Percentiles rank a stretch among this genome's conserved stretches.
These are phyloP conservation scores for Caenorhabditis sp. DNA, from an alignment of 2,888 invertebrate species.

Conservation along the genomic window DNA sequence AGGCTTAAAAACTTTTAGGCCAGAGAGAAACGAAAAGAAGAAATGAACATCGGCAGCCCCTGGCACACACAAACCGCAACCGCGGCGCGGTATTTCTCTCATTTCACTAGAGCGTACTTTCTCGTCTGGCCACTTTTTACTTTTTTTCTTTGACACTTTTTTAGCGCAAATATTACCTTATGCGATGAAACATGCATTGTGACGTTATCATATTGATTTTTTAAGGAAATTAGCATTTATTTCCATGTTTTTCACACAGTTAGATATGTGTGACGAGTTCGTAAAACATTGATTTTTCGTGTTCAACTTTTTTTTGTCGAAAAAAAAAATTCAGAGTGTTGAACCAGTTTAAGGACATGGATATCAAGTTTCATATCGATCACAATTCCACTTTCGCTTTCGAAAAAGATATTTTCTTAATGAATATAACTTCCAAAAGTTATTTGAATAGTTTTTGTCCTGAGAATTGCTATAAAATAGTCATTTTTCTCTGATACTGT, in stretches of 20 bases:
- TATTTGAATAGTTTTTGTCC: no score
- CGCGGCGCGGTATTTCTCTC: not conserved
- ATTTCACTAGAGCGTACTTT: not conserved
- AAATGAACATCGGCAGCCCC: not conserved
- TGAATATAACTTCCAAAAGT: no score
- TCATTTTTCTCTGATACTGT: no score
- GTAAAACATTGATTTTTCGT: not conserved
- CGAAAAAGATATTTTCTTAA: not conserved
- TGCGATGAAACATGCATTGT: not conserved
- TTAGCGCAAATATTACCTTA: not conserved
- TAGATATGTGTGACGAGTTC: no score
- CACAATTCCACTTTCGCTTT: not conserved
- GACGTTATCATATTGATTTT: not conserved
- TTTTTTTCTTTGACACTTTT: not conserved
- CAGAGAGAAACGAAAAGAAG: conserved; percentile 2
- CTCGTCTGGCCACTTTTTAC: not conserved
- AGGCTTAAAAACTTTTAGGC: conserved; percentile 5
- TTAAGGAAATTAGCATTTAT: no score
- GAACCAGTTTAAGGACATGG: not conserved
- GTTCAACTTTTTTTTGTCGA: no score
- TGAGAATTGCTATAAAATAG: no score
- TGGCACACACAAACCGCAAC: not conserved
- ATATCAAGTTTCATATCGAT: not conserved
- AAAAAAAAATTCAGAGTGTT: no score
- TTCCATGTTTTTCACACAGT: no score